Percentiles rank a stretch among this genome's conserved stretches.
Conservation (phyloP, 2,797 vertebrate species). For the Urosaurus nigricauda region DNA sequence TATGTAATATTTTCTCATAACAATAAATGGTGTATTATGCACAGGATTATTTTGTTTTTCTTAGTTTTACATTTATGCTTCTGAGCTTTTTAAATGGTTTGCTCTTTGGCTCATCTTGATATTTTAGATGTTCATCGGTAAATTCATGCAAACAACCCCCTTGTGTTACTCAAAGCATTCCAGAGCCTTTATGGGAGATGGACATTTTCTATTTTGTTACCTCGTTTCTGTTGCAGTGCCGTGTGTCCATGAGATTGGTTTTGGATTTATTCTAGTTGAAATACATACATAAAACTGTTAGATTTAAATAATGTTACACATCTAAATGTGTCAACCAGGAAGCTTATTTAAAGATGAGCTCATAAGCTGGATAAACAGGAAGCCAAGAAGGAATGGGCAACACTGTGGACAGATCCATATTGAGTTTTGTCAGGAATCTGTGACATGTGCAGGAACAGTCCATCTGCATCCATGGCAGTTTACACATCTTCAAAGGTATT, state of each 20-base stretch:
- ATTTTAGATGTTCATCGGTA: conserved; percentile 4
- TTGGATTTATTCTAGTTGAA: conserved; percentile 29
- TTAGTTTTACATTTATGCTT: conserved; percentile 14
- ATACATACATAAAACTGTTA: conserved; percentile 29
- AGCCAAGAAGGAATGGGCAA: not conserved
- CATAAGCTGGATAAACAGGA: conserved; percentile 12
- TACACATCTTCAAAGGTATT: not conserved
- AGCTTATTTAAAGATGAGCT: conserved; percentile 35
- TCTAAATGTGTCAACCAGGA: conserved; percentile 29
- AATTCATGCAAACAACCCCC: not conserved
- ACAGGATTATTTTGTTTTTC: not conserved
- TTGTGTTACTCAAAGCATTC: not conserved
- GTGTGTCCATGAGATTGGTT: not conserved
- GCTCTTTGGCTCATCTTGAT: conserved; percentile 31
- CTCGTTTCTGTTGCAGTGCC: not conserved
- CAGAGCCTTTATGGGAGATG: accelerated
- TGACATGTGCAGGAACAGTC: not conserved
- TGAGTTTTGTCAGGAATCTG: not conserved
- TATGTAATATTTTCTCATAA: conserved; percentile 18
- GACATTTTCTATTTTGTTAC: conserved; percentile 5
- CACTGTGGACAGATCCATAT: not conserved
- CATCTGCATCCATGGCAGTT: not conserved
- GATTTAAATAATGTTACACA: conserved; percentile 29
- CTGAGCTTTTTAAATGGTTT: conserved; percentile 36
- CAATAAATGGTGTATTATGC: conserved; percentile 32